Base-by-base conservation (phyloP, 2,888 invertebrate species). In the Erebia aethiops region DNA sequence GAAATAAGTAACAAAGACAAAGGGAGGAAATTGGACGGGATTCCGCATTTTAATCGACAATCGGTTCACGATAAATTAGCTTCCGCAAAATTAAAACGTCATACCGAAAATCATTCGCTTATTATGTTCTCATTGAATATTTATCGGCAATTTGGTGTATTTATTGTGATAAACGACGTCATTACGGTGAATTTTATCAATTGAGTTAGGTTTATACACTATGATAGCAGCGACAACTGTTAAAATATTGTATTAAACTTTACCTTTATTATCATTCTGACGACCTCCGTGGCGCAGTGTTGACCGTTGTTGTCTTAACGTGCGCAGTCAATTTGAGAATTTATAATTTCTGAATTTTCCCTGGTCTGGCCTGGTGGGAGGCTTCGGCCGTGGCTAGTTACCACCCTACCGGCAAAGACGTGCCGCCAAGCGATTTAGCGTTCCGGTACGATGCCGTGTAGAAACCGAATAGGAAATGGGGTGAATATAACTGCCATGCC, bases 51-150 rank as follows among this genome's bases (percentile, higher is more conserved):
- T 70, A 67, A 63, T 67, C 74, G 66, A 67, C 68, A 69, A 74
- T 54, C 66, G 72, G 46, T 66, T 71, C 61, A 69, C 71, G 69
- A 76, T 73, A 75, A 73, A 73, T 75, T 73, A 72, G 71, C 69
- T 72, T 72, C 58, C 70, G 72, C 62, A 73, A 77, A 76, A 77
- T 77, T 76, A 77, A 76, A 77, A 75, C 69, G 72, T 76, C 72
- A 75, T 71, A 72, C 67, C 72, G 75, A 75, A 75, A 77, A 76
- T 77, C 71, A 74, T 70, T 71, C 70, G 70, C 74, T 74, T 75
- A 73, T 76, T 74, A 77, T 76, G 71, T 74, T 76, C 70, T 74
- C 76, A 76, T 77, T 77, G 73, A 75, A 74, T 77, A 76, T 77
- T 76, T 77, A 77, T 75, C 73, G 72, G 72, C 72, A 73, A 74